phyloP scores from a whole-genome alignment of 2,888 invertebrate genomes.

The Lathronympha strigana region DNA sequence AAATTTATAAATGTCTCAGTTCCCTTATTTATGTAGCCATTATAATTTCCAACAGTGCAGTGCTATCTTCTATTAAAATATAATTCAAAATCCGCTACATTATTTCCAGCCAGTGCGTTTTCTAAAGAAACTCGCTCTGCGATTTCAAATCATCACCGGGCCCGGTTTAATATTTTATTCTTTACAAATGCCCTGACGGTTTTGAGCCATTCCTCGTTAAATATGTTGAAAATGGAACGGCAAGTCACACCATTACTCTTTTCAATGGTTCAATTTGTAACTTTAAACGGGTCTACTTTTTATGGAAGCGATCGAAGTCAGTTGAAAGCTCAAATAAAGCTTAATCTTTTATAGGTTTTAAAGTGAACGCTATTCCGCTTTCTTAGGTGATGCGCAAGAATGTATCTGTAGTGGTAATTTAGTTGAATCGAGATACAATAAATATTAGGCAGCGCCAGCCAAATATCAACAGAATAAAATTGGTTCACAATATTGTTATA shows the following conservation, averaged over 20 bases:
- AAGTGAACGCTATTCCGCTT: not conserved
- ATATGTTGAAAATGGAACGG: conserved; percentile 36
- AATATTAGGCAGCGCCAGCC: no score
- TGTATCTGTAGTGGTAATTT: no score
- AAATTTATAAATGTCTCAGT: not conserved
- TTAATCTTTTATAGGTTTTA: not conserved
- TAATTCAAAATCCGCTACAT: not conserved
- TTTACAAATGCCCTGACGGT: conserved; percentile 65
- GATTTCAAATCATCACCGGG: conserved; percentile 69
- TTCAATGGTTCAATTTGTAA: conserved; percentile 42
- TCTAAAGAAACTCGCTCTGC: conserved; percentile 49
- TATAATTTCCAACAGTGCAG: not conserved
- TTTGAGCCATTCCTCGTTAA: conserved; percentile 36
- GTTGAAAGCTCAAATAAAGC: conserved; percentile 25
- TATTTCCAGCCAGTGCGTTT: conserved; percentile 16
- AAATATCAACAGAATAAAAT: not conserved
- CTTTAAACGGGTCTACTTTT: conserved; percentile 40
- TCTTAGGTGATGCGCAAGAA: not conserved
- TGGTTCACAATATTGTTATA: not conserved
- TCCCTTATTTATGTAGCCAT: not conserved
- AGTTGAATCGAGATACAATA: no score
- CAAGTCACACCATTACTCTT: conserved; percentile 39
- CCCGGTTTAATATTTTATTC: conserved; percentile 71
- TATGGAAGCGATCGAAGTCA: conserved; percentile 30
- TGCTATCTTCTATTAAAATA: no score